Base-by-base conservation (phyloP, 2,113 vertebrate species). In the Carettochelys insculpta region DNA sequence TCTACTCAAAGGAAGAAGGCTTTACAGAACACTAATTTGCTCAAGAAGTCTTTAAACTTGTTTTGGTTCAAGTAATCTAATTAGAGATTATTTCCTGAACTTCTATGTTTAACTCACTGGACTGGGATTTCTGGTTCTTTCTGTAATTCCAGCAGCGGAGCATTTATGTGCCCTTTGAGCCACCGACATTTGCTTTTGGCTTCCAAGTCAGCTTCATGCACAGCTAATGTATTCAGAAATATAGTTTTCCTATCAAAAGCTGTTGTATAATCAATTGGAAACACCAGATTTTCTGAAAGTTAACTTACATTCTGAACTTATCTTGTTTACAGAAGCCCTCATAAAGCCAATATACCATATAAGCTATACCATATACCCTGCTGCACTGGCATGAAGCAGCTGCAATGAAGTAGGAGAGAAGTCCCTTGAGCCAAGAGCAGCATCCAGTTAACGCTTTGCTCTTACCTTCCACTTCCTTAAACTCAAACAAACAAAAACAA, bases 291-390 rank as follows among this genome's bases (percentile, higher is more conserved):
- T n/a, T 83, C 84, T 83, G 83, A 65, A 84, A 94, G 91, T 89
- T 92, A 95, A 68, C 51, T 48, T 91, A 82, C 94, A 80, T 83
- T 95, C 71, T 50, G 34, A 31, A 82, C 34, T 93, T 85, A 87
- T 52, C 93, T 92, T 95, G 91, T 94, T 94, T 95, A 95, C 85
- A 95, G 54, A 53, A 93, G 88, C 83, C 89, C 80, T 87, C n/a
- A n/a, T n/a, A n/a, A n/a, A n/a, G n/a, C n/a, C n/a, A n/a, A n/a
- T n/a, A n/a, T n/a, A n/a, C n/a, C n/a, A n/a, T n/a, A n/a, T n/a
- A n/a, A n/a, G n/a, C n/a, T n/a, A n/a, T n/a, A n/a, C n/a, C n/a
- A n/a, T 87, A 82, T 88, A 82, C 16, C 7, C 58, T 78, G 47
- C 48, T 87, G 92, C 61, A 71, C 68, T 29, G 41, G 93, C 8